Evolutionary conservation across 2,888 invertebrate species (phyloP).

Genomic region (Tenthredo amoena): DNA sequence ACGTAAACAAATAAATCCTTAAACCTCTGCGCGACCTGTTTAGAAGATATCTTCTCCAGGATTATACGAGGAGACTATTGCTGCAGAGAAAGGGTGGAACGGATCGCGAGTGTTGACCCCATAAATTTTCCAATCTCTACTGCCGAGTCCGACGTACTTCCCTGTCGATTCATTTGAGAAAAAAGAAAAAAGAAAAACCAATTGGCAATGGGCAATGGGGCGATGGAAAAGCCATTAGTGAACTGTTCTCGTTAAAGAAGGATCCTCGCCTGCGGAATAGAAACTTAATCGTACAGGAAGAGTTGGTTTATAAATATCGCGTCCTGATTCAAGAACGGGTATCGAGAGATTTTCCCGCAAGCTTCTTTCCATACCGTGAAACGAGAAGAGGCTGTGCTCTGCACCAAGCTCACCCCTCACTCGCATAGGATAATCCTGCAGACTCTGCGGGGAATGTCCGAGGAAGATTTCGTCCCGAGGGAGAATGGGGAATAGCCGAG

Average conservation of each 20-base stretch:
- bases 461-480: constrained; percentile 51
- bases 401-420: constrained; percentile 61
- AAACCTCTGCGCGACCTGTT: neutral
- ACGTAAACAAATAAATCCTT: constrained; percentile 50
- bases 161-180: neutral
- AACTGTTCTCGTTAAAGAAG: neutral
- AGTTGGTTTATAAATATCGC: constrained; percentile 31
- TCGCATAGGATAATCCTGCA: constrained; percentile 41
- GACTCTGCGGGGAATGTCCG: constrained; percentile 46
- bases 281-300: neutral
- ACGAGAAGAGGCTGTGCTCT: constrained; percentile 62
- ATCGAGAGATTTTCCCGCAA: constrained; percentile 55
- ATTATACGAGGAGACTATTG: constrained; percentile 11
- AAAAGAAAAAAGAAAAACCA: neutral
- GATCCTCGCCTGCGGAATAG: neutral
- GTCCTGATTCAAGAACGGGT: constrained; percentile 52
- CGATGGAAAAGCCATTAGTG: neutral
- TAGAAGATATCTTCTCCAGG: constrained; percentile 27
- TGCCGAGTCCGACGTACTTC: constrained; percentile 2
- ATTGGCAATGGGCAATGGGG: neutral
- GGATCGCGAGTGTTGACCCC: constrained; percentile 44
- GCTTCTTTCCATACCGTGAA: constrained; percentile 65
- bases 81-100: constrained; percentile 32
- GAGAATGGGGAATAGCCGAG: constrained; percentile 4
- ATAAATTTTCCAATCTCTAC: constrained; percentile 40